phyloP scores from a whole-genome alignment of 2,113 vertebrate species.

The Martes martes region DNA sequence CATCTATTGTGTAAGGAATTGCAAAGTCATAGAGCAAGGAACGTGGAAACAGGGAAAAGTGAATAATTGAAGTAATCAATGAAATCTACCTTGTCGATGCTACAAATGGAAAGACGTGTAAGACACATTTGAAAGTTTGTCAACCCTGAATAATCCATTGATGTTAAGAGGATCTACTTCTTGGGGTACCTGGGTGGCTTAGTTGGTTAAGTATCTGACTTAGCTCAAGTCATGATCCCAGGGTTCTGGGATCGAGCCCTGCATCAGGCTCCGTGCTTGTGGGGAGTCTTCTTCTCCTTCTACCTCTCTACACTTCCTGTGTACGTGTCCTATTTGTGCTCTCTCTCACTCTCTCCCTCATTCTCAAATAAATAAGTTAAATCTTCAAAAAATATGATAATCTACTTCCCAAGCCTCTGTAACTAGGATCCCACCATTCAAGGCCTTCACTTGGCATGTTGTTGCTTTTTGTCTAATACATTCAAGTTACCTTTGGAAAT shows the following conservation, averaged over 20 bases:
- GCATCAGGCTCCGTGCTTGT: no score
- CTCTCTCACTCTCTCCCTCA: no score
- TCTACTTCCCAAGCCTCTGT: not conserved
- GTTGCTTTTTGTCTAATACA: not conserved
- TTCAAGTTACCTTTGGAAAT: not conserved
- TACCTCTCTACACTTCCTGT: no score
- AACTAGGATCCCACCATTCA: not conserved
- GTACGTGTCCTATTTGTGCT: no score
- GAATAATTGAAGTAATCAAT: not conserved
- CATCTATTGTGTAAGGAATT: not conserved
- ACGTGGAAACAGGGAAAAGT: not conserved
- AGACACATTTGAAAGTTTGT: not conserved
- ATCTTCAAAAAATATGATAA: not conserved
- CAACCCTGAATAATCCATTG: not conserved
- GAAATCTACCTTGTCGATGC: not conserved
- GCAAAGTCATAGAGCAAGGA: not conserved
- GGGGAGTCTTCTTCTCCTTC: no score
- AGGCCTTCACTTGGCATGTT: not conserved
- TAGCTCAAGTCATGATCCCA: no score
- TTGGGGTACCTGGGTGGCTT: no score
- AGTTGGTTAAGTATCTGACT: no score
- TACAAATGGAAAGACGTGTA: not conserved
- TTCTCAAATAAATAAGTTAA: no score
- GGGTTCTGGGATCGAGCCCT: no score
- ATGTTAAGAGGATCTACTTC: not conserved